Evolutionary conservation across 2,113 vertebrate species (phyloP).

Genomic region (Pygoscelis adeliae): DNA sequence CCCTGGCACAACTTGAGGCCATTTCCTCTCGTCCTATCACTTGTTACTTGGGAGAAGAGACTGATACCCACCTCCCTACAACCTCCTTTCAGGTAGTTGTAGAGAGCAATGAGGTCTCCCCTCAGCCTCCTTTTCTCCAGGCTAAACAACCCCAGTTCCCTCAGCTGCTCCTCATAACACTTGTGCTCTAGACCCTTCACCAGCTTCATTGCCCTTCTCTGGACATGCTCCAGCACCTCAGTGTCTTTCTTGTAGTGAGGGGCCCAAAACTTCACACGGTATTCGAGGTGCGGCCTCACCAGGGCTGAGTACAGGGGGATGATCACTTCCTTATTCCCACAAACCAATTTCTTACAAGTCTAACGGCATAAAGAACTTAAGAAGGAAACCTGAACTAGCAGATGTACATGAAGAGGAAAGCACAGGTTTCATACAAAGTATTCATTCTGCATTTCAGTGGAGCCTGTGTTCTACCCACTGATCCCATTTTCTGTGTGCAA

Average conservation of each 20-base stretch:
- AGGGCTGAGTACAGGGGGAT: accelerated
- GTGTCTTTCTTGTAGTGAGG: neutral
- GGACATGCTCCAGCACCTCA: accelerated
- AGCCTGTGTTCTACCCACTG: neutral
- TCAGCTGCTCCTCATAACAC: neutral
- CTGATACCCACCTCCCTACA: accelerated
- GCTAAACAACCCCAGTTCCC: accelerated
- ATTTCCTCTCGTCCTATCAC: neutral
- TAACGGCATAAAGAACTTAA: neutral
- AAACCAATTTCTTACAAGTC: neutral
- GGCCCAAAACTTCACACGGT: neutral
- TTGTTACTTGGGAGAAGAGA: neutral
- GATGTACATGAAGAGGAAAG: neutral
- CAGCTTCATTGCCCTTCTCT: neutral
- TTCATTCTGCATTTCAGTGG: neutral
- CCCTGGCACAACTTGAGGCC: accelerated
- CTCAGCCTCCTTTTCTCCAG: neutral
- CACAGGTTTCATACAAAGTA: neutral
- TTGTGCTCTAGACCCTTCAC: neutral
- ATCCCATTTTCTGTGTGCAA: neutral
- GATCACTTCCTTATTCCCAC: neutral
- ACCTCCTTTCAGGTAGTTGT: neutral
- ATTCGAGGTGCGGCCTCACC: accelerated
- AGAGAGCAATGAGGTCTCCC: accelerated
- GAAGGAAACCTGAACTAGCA: neutral